A percentile compares a stretch with the other conserved stretches of the same genome.
Conservation (phyloP, 2,797 vertebrate species). For the Holocentrus rufus region DNA sequence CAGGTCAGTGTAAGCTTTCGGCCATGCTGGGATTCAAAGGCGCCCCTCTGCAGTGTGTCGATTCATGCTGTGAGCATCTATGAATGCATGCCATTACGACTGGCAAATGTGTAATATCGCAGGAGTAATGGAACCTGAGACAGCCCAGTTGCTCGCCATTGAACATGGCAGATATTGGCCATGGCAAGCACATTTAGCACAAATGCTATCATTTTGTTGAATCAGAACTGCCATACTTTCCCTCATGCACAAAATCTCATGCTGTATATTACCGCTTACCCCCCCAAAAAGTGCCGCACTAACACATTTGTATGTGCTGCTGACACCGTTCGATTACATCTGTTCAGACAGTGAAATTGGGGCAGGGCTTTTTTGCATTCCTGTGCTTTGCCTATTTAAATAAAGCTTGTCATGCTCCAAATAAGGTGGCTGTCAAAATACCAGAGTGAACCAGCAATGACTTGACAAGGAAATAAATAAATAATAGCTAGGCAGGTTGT, state of each 20-base stretch:
- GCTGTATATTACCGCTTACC: constrained; percentile 43
- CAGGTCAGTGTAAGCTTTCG: constrained; percentile 29
- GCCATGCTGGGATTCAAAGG: constrained; percentile 26
- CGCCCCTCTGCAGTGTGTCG: constrained; percentile 10
- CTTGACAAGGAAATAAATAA: constrained; percentile 75
- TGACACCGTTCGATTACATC: constrained; percentile 73
- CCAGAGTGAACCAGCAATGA: constrained; percentile 52
- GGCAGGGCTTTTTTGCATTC: constrained; percentile 51
- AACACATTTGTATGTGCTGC: constrained; percentile 68
- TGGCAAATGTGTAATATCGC: constrained; percentile 28
- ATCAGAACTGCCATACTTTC: constrained; percentile 31
- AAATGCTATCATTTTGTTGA: constrained; percentile 43
- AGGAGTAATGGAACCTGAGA: constrained; percentile 30
- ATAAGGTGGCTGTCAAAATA: constrained; percentile 77
- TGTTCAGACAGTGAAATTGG: constrained; percentile 66
- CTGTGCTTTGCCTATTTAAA: constrained; percentile 71
- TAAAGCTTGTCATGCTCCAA: constrained; percentile 75
- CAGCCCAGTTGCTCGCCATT: constrained; percentile 12
- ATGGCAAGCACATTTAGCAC: constrained; percentile 35
- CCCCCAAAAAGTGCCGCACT: constrained; percentile 49
- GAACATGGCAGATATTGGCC: constrained; percentile 11
- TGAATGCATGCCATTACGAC: constrained; percentile 29
- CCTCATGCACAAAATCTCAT: constrained; percentile 32
- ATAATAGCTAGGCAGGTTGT: constrained; percentile 61
- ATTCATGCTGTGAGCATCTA: constrained; percentile 24